These are phyloP conservation scores for Tachina grossa DNA, from an alignment of 2,888 invertebrate species.

Conservation along the genomic window DNA sequence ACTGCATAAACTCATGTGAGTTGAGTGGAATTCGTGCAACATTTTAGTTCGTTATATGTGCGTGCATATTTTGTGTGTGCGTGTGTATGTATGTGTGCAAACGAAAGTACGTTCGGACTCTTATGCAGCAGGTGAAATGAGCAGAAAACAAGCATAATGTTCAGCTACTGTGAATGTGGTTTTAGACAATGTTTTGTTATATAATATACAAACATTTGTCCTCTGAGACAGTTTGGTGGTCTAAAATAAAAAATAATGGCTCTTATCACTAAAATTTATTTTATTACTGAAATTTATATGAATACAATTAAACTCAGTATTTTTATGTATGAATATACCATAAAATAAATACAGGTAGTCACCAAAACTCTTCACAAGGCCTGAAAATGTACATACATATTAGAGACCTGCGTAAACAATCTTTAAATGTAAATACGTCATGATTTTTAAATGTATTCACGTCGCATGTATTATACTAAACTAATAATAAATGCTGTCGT, in stretches of 20 bases:
- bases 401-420: too few relatives aligned
- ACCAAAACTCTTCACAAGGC: too few relatives aligned
- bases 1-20: slow-evolving; percentile 22
- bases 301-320: background rate
- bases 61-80: background rate
- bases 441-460: too few relatives aligned
- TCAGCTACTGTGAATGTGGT: background rate
- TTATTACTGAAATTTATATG: too few relatives aligned
- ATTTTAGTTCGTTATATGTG: slow-evolving; percentile 9
- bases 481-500: too few relatives aligned
- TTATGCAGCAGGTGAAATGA: slow-evolving; percentile 25
- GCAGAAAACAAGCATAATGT: background rate
- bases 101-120: background rate
- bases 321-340: background rate
- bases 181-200: background rate
- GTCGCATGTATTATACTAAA: too few relatives aligned
- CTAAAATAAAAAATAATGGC: background rate
- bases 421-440: too few relatives aligned
- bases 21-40: background rate
- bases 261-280: too few relatives aligned
- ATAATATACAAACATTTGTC: background rate
- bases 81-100: background rate
- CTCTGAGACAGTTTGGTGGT: background rate
- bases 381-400: background rate
- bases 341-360: background rate